These are phyloP conservation scores for Neotragus moschatus DNA, from an alignment of 2,113 vertebrate species.

Conservation along the genomic window DNA sequence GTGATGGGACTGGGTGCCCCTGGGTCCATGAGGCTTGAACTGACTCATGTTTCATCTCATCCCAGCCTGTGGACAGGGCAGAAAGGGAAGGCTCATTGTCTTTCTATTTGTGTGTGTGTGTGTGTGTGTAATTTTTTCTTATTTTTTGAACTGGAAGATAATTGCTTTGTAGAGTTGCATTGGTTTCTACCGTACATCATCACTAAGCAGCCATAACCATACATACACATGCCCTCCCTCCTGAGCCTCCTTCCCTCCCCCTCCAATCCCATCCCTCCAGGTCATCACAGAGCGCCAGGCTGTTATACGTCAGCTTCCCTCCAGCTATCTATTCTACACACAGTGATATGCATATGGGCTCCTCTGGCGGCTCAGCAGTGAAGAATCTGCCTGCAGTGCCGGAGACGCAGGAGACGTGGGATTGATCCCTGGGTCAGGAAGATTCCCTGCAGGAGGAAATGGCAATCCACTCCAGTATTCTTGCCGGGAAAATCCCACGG, in stretches of 20 bases:
- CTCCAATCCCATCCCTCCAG: not conserved
- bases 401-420: not conserved
- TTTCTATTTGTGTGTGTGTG: too few species aligned
- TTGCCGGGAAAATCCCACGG: not conserved
- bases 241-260: not conserved
- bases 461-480: not conserved
- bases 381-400: not conserved
- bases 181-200: not conserved
- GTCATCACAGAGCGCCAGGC: not conserved
- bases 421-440: not conserved
- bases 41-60: rapidly evolving
- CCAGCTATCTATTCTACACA: not conserved
- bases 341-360: not conserved
- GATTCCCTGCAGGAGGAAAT: not conserved
- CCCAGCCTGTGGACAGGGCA: not conserved
- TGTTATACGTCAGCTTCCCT: rapidly evolving
- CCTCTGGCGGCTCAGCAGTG: not conserved
- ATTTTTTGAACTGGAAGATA: not conserved
- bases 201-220: not conserved
- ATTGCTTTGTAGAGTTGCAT: not conserved
- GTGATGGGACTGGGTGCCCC: not conserved
- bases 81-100: not conserved
- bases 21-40: not conserved
- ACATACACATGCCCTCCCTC: not conserved
- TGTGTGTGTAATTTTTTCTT: not conserved